Percentiles rank a stretch among this genome's conserved stretches.
Conservation (phyloP, 2,113 vertebrate genomes). For the Ornithorhynchus anatinus region DNA sequence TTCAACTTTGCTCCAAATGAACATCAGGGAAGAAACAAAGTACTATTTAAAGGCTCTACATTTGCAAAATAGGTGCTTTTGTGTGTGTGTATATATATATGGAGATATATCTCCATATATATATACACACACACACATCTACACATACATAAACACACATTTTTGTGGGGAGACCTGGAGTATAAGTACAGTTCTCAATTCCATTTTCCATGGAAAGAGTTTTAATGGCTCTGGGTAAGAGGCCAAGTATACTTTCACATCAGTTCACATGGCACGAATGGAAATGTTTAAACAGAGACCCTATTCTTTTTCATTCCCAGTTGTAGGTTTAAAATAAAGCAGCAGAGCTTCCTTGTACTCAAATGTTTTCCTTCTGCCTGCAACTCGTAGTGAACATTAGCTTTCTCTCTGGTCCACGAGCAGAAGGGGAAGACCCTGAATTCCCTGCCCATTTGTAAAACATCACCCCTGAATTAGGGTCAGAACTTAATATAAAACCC, state of each 20-base stretch:
- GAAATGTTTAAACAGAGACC: slow-evolving; percentile 4
- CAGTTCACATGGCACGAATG: neutral
- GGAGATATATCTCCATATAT: neutral
- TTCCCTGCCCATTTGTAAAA: too few relatives aligned
- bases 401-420: neutral
- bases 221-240: slow-evolving; percentile 15
- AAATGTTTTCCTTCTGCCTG: neutral
- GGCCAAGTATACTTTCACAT: neutral
- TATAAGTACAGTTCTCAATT: neutral
- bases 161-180: accelerated
- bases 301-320: neutral
- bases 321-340: neutral
- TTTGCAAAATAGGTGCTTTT: too few relatives aligned
- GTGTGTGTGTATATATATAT: too few relatives aligned
- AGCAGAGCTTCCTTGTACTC: too few relatives aligned
- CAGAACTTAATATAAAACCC: too few relatives aligned
- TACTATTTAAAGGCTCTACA: too few relatives aligned
- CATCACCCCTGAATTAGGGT: too few relatives aligned
- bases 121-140: too few relatives aligned
- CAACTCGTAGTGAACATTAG: neutral
- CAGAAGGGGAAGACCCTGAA: too few relatives aligned
- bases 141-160: neutral
- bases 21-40: too few relatives aligned
- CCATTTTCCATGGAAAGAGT: slow-evolving; percentile 24
- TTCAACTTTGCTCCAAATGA: too few relatives aligned